A percentile compares a stretch with the other conserved stretches of the same genome.
Conservation (phyloP, 2,797 vertebrate genomes). For the Leuciscus waleckii region DNA sequence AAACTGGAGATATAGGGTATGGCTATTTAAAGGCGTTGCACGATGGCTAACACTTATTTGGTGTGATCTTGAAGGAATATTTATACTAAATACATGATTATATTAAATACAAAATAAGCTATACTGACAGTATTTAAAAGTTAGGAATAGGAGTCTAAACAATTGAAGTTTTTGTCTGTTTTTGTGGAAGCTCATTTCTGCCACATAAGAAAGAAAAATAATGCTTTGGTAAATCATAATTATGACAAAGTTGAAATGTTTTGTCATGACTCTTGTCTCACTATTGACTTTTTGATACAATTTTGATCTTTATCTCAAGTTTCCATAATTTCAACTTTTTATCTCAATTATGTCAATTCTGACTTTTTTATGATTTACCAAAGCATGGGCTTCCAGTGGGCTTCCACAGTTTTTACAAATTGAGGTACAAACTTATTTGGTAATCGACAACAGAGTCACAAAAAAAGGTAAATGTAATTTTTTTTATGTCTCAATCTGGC, state of each 20-base stretch:
- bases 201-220: neutral
- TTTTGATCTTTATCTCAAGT: too few relatives aligned
- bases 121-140: neutral
- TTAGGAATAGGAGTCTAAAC: neutral
- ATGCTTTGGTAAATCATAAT: neutral
- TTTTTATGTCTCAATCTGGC: too few relatives aligned
- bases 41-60: neutral
- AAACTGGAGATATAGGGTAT: neutral
- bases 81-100: neutral
- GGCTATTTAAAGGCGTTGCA: slow-evolving; percentile 4
- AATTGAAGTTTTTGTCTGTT: neutral
- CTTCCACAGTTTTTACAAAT: too few relatives aligned
- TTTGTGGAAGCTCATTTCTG: neutral
- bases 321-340: too few relatives aligned
- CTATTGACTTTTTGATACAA: too few relatives aligned
- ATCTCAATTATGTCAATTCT: too few relatives aligned
- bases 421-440: neutral
- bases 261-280: too few relatives aligned
- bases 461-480: neutral
- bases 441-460: neutral
- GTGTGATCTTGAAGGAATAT: neutral
- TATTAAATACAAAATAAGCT: neutral
- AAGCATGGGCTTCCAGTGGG: neutral
- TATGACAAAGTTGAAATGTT: too few relatives aligned
- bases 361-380: neutral